Percentiles rank a stretch among this genome's conserved stretches.
Evolutionary conservation across 2,113 vertebrate species (phyloP).

Genomic region (Hydrolagus affinis): DNA sequence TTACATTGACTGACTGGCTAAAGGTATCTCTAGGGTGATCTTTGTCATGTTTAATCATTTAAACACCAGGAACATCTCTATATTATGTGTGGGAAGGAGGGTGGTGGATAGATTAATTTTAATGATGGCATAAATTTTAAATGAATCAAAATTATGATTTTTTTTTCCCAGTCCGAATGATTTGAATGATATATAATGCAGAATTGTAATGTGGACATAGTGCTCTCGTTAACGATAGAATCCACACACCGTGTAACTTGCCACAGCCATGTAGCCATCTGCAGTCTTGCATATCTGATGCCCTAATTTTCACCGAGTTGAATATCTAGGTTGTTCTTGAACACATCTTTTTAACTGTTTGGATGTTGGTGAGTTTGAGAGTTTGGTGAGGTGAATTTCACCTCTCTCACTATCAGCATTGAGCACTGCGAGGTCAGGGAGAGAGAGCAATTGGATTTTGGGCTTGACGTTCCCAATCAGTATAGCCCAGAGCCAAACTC

Average conservation of each 20-base stretch:
- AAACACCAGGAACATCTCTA: neutral
- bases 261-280: neutral
- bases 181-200: neutral
- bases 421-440: no score
- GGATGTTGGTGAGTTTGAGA: no score
- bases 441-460: no score
- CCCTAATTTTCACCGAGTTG: no score
- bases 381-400: no score
- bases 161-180: conserved; percentile 1
- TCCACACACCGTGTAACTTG: neutral
- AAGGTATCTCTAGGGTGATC: neutral
- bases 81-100: neutral
- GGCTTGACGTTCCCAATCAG: no score
- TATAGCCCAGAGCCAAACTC: no score
- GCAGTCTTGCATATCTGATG: no score
- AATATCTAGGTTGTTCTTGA: no score
- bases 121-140: conserved; percentile 13
- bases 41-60: conserved; percentile 3
- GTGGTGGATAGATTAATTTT: neutral
- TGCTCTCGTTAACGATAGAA: neutral
- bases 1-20: neutral
- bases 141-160: neutral
- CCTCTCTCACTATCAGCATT: no score
- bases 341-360: no score
- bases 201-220: neutral